Base-by-base conservation (phyloP, 2,888 invertebrate species). In the Melanostoma mellinum region DNA sequence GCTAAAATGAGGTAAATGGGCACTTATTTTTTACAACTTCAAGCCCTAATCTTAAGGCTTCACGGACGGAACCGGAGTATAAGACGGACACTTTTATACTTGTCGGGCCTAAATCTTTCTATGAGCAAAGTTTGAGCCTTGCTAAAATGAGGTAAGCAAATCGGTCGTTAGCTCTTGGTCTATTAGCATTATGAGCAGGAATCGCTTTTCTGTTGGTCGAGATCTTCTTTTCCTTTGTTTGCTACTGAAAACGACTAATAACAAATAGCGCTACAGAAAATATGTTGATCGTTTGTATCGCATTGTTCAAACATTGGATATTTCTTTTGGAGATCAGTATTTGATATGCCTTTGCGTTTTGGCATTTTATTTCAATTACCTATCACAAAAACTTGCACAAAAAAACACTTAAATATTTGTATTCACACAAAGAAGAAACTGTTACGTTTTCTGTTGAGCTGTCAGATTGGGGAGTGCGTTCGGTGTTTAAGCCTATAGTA, bases 161-260 rank as follows among this genome's bases (percentile, higher is more conserved):
- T n/a, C n/a, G n/a, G n/a, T n/a, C n/a, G n/a, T n/a, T n/a, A n/a
- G n/a, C n/a, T n/a, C n/a, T n/a, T n/a, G n/a, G n/a, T n/a, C n/a
- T n/a, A n/a, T 20, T 20, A 20, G 20, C 20, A 20, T 20, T 20
- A 20, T 20, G 20, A 20, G 52, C 33, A 52, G 33, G 33, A 20
- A 20, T 48, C 48, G 48, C 20, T 53, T 36, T 35, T 53, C 35
- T 52, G n/a, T 52, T 53, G 53, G 2, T 35, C n/a, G 5, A 53
- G 53, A 53, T 53, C 53, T 36, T 35, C 36, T 35, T 36, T 53
- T 53, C 53, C 36, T 35, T 53, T 48, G 48, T 48, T 48, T 48
- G 10, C 48, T 48, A 48, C 48, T 30, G 48, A 30, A 48, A 48
- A 48, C 53, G 10, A 53, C n/a, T n/a, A 48, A 48, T 48, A 30